Percentiles rank a stretch among this genome's conserved stretches.
These are phyloP conservation scores for Ormyrus thymus DNA, from an alignment of 2,888 invertebrate genomes.

Conservation along the genomic window DNA sequence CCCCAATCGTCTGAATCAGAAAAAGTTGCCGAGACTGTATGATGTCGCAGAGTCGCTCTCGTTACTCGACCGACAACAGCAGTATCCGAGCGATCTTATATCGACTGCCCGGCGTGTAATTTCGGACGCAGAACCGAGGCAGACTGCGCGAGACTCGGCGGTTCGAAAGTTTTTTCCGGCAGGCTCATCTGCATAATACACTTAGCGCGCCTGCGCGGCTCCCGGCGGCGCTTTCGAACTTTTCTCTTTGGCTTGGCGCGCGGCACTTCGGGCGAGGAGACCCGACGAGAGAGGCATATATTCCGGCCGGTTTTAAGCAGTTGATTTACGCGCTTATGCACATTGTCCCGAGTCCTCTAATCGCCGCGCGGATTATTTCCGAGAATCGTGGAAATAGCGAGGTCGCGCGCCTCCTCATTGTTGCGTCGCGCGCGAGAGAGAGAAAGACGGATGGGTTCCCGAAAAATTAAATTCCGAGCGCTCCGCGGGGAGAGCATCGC, in stretches of 20 bases:
- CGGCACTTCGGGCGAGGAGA: background rate
- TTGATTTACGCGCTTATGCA: no score
- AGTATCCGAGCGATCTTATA: slow-evolving; percentile 67
- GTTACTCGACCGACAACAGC: slow-evolving; percentile 70
- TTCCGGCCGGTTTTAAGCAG: no score
- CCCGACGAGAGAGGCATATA: no score
- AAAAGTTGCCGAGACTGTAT: no score
- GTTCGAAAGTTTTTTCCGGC: slow-evolving; percentile 66
- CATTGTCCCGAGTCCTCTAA: no score
- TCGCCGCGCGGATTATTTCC: no score
- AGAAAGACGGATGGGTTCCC: background rate
- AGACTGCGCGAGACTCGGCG: slow-evolving; percentile 58
- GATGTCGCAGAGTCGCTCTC: no score
- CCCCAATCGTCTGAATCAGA: no score
- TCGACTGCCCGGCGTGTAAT: slow-evolving; percentile 63
- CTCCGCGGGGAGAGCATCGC: background rate
- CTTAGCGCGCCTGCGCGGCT: slow-evolving; percentile 36
- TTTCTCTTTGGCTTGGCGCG: slow-evolving; percentile 38
- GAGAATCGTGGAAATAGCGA: no score
- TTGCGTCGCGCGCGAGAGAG: background rate
- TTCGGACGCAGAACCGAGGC: slow-evolving; percentile 67
- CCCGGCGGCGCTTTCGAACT: slow-evolving; percentile 23
- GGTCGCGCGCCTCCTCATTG: no score
- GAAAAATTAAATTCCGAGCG: slow-evolving; percentile 39
- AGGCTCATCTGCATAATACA: slow-evolving; percentile 46